Conservation (phyloP, 2,797 vertebrate genomes). For the Momotus momota region DNA sequence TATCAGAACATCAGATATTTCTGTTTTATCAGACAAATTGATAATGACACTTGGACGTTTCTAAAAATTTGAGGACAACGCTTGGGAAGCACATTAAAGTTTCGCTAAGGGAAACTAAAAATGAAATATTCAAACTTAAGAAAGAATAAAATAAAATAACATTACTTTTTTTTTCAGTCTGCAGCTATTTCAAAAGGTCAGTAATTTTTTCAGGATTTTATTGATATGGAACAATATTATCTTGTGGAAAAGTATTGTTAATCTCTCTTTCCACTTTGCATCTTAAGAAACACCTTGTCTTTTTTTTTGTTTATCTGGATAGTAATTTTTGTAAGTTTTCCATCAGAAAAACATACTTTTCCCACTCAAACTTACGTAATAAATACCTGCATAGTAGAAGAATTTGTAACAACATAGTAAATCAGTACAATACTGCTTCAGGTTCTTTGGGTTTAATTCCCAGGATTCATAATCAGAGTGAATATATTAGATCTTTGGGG, state of each 20-base stretch:
- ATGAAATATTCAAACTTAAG: background rate
- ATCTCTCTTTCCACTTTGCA: background rate
- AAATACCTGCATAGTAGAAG: constrained; percentile 18
- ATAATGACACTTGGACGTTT: background rate
- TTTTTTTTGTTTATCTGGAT: constrained; percentile 31
- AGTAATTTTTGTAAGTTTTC: constrained; percentile 24
- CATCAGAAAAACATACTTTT: constrained; percentile 32
- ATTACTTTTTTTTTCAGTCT: background rate
- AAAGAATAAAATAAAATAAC: background rate
- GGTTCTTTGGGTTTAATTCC: constrained; percentile 33
- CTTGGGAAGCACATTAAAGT: background rate
- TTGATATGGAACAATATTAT: background rate
- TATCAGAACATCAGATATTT: background rate
- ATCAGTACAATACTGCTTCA: constrained; percentile 33
- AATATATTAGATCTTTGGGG: constrained; percentile 17
- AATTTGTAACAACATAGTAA: constrained; percentile 46
- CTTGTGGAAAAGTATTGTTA: background rate
- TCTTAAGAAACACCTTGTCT: background rate
- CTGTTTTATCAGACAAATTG: background rate
- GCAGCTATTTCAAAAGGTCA: background rate
- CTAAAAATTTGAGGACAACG: background rate
- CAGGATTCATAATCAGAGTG: constrained; percentile 34
- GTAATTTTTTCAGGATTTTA: background rate
- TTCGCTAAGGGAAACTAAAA: background rate
- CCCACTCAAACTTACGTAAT: constrained; percentile 50